Evolutionary conservation across 2,888 invertebrate genomes (phyloP), one percentile per base, ranked within the genome.

Genomic region (Spilosoma lubricipeda): DNA sequence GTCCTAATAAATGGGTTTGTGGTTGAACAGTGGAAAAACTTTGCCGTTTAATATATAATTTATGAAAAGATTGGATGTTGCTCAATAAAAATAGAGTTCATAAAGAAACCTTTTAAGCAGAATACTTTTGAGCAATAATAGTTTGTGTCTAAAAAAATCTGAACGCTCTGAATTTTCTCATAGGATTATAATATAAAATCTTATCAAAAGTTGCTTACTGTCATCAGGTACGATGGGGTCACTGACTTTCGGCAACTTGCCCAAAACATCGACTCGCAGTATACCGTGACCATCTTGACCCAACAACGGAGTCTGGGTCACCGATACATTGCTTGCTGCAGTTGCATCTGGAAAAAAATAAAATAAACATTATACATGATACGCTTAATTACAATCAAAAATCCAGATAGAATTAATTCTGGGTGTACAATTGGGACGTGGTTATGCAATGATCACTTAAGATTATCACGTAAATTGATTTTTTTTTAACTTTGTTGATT

Each of bases 221-320:
- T 95, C 93, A 72, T 93, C 93, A 11, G 93, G 89, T 23, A 89
- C 79, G 42, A 95, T 92, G 20, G 95, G 93, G 45, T 94, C 93
- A 89, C 94, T 94, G 82, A 94, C 95, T 89, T 91, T 92, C 11
- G 94, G 90, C 78, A 82, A 83, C 63, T 89, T 90, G 7, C 81
- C 86, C 7, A 88, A 87, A 20, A 85, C 70, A 78, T 92, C 90
- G 23, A 86, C 84, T 73, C 88, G 90, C 30, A 87, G 86, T 64
- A 93, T 94, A 18, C 96, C 96, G 5, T 94, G 89, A 2, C 96
- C 96, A 84, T 96, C 96, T 64, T 89, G 92, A 5, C 96, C 96
- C 66, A 96, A 86, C 70, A 93, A 85, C 3, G 93, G 93, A n/a
- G 80, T 89, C 79, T 90, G 87, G 1, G 94, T 92, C 72, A 93